Conservation (phyloP, 2,113 vertebrate species). For the Bubalus kerabau region DNA sequence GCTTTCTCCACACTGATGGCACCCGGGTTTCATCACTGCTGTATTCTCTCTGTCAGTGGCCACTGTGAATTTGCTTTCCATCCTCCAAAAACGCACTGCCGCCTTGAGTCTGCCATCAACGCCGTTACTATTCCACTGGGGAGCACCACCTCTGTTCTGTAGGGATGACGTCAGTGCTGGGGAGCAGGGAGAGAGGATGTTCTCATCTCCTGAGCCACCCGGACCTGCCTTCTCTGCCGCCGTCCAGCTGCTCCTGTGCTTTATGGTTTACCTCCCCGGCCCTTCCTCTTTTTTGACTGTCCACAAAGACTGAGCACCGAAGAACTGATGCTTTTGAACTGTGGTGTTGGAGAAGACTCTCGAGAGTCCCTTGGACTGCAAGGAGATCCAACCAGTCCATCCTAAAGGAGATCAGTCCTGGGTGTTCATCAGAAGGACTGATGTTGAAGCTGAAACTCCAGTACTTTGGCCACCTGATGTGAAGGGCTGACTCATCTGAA, state of each 20-base stretch:
- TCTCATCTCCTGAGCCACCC: too few species aligned
- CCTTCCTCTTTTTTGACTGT: background rate
- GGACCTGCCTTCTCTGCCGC: background rate
- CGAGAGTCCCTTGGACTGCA: background rate
- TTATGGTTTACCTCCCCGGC: background rate
- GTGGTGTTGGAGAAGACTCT: background rate
- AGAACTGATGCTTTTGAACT: background rate
- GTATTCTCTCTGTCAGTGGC: background rate
- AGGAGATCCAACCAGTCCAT: background rate
- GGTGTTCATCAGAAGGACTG: background rate
- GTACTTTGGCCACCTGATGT: background rate
- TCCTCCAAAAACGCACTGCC: accelerated
- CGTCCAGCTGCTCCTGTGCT: too few species aligned
- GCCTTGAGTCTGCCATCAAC: accelerated
- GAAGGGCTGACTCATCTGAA: background rate
- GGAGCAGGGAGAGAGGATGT: background rate
- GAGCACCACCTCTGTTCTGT: background rate
- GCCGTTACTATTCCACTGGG: accelerated
- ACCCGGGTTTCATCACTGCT: background rate
- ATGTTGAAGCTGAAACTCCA: background rate
- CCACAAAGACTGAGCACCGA: accelerated
- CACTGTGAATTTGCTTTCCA: background rate
- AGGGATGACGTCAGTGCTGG: background rate
- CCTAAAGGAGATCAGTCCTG: background rate
- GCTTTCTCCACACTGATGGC: background rate